phyloP scores from a whole-genome alignment of 2,797 vertebrate genomes.

The Malurus leucopterus region DNA sequence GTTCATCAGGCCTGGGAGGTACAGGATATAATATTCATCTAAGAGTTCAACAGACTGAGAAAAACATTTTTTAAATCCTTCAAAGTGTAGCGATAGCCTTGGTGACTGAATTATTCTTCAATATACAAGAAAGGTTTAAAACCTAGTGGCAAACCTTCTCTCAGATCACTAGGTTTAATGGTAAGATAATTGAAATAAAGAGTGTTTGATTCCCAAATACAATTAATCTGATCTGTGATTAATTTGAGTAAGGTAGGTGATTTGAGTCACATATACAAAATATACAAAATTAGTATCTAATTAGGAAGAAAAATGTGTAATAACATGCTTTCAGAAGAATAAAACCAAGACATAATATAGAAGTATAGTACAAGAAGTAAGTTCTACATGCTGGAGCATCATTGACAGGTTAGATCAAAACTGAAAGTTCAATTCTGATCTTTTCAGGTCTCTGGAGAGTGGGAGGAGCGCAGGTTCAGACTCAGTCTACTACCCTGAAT shows the following conservation, averaged over 20 bases:
- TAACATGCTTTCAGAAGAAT: conserved; percentile 17
- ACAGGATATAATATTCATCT: background rate
- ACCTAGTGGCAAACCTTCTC: background rate
- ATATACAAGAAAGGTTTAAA: background rate
- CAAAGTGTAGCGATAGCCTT: background rate
- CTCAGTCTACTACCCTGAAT: background rate
- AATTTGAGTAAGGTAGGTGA: background rate
- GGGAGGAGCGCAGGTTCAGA: background rate
- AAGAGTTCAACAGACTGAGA: background rate
- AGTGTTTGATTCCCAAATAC: background rate
- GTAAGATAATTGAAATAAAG: conserved; percentile 37
- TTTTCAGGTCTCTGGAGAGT: background rate
- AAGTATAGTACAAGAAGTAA: background rate
- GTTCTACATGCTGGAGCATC: background rate
- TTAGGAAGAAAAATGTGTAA: conserved; percentile 19
- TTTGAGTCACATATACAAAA: background rate
- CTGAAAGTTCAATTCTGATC: background rate
- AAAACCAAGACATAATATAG: background rate
- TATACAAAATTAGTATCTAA: conserved; percentile 34
- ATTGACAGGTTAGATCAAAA: background rate
- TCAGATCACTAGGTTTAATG: conserved; percentile 5
- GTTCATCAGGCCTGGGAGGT: background rate
- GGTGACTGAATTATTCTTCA: conserved; percentile 30
- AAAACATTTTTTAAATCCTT: background rate
- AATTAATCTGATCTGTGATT: conserved; percentile 32